Conservation (phyloP, 2,797 vertebrate species). For the Halcyon leucocephala region DNA sequence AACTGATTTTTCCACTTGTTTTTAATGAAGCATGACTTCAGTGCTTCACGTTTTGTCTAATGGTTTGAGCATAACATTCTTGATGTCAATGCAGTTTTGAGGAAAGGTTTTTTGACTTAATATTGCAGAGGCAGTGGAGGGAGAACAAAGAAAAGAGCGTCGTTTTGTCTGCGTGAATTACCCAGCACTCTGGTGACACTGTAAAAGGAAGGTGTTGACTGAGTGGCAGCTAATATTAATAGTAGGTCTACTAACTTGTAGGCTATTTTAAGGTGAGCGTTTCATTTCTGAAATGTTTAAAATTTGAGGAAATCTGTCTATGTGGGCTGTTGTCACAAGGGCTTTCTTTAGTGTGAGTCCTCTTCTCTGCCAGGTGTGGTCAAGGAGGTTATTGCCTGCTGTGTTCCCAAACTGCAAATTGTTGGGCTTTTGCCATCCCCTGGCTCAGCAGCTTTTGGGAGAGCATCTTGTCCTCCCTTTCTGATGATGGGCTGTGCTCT, state of each 20-base stretch:
- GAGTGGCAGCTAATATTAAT: background rate
- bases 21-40: constrained; percentile 37
- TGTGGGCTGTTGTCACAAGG: background rate
- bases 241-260: background rate
- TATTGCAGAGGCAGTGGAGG: constrained; percentile 18
- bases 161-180: background rate
- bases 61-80: background rate
- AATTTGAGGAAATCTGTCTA: background rate
- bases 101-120: constrained; percentile 48
- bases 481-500: background rate
- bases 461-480: background rate
- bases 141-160: background rate
- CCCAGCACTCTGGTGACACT: background rate
- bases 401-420: background rate
- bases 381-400: background rate
- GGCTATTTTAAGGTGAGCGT: background rate
- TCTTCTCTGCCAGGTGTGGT: background rate
- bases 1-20: constrained; percentile 26
- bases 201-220: background rate
- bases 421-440: background rate
- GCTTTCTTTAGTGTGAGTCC: background rate
- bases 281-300: background rate
- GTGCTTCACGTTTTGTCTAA: constrained; percentile 1
- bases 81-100: constrained; percentile 20
- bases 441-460: background rate